Base-by-base conservation (phyloP, 1,140 invertebrate genomes). In the Pseudomyrmex gracilis region DNA sequence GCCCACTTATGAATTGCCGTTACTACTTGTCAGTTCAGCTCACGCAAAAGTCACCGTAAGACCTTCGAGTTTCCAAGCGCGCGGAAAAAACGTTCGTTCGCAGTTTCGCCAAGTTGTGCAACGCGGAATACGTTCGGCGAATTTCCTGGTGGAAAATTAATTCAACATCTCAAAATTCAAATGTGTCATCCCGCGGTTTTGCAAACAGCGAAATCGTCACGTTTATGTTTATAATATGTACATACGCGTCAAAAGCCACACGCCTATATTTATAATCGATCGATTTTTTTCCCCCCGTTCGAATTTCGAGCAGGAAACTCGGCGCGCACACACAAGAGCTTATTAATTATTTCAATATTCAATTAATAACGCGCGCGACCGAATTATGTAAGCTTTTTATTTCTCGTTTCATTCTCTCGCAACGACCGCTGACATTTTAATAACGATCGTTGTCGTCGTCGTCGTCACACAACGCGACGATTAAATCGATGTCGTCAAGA, bases 1-100 rank as follows among this genome's bases (percentile, higher is more conserved):
- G 66, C n/a, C 76, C 63, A 80, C 66, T 80, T 80, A 80, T 80
- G 66, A 80, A 80, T 80, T 80, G 71, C 76, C 76, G 76, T 80
- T 80, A 80, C 76, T 58, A 80, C 43, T 80, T 58, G 55, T 15
- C 76, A 80, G 66, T 80, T 70, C 58, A n/a, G 43, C 22, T 20
- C 76, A 80, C 53, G 76, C 66, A 20, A 58, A 58, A 70, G 20
- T 55, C 66, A 58, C 76, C n/a, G 43, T 57, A 47, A 78, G 51
- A 66, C 17, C 13, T 51, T 51, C 71, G 8, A 73, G 55, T 60
- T 71, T 71, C 70, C 15, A 17, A 58, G 57, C 20, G 57, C 71
- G 22, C 3, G 73, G 24, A 34, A 34, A 15, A 77, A 77, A 66
- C 47, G 12, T 47, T 55, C 47, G 45, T 63, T 61, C 20, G 43